phyloP scores from a whole-genome alignment of 1,140 invertebrate genomes.

The Cardiocondyla obscurior region DNA sequence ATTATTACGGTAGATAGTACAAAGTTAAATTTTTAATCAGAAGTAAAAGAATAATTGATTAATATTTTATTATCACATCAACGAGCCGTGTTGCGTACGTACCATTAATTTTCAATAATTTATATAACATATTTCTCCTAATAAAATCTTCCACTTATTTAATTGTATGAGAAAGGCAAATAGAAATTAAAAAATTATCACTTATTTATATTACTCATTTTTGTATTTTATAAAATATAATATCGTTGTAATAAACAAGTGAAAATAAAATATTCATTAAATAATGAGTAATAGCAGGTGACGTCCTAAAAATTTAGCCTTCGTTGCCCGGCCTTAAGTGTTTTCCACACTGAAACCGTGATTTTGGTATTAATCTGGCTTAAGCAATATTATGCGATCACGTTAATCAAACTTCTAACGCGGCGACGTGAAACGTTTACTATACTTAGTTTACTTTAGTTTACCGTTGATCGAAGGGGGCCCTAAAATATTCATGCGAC shows the following conservation, averaged over 20 bases:
- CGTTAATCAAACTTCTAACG: constrained; percentile 46
- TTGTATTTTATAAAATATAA: not conserved
- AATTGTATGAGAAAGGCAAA: not conserved
- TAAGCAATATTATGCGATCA: constrained; percentile 35
- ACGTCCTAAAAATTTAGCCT: not conserved
- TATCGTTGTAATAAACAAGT: not conserved
- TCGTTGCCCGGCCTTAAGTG: not conserved
- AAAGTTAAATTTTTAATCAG: not conserved
- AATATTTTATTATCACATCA: not conserved
- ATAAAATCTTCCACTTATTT: not conserved
- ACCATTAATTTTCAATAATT: not conserved
- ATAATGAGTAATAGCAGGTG: not conserved
- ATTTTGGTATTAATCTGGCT: constrained; percentile 20
- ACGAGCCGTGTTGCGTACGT: not conserved
- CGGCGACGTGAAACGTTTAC: constrained; percentile 31
- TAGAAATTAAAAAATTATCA: not conserved
- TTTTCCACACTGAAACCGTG: not conserved
- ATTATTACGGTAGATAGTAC: not conserved
- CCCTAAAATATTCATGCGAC: constrained; percentile 46
- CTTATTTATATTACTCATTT: not conserved
- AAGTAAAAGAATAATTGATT: not conserved
- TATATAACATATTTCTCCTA: not conserved
- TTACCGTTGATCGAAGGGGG: constrained; percentile 35
- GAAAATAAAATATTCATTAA: not conserved
- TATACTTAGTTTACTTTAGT: constrained; percentile 47